A percentile compares a stretch with the other conserved stretches of the same genome.
phyloP scores from a whole-genome alignment of 2,113 vertebrate species.

The Albula glossodonta region DNA sequence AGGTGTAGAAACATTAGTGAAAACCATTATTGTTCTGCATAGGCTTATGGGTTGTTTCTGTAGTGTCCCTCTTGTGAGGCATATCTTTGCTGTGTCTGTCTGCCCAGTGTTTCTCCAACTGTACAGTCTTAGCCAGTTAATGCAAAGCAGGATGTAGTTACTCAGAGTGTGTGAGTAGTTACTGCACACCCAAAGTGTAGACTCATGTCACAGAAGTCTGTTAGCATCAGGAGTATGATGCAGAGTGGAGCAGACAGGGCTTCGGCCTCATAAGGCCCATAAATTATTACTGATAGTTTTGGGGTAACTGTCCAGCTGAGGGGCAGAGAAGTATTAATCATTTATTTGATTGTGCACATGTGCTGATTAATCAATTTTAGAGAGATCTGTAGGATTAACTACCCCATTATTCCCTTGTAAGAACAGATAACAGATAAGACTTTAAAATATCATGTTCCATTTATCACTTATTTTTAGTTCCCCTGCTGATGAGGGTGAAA shows the following conservation, averaged over 20 bases:
- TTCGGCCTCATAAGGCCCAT: slow-evolving; percentile 72
- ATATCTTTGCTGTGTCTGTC: too few relatives aligned
- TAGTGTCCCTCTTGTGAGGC: too few relatives aligned
- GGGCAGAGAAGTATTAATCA: slow-evolving; percentile 76
- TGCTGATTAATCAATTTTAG: slow-evolving; percentile 82
- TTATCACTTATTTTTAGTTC: slow-evolving; percentile 82
- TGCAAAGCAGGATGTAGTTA: neutral
- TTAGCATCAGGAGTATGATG: neutral
- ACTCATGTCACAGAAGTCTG: neutral
- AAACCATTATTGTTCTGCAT: too few relatives aligned
- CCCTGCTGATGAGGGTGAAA: slow-evolving; percentile 75
- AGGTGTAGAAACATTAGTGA: too few relatives aligned
- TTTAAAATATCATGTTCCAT: slow-evolving; percentile 83
- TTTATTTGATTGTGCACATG: slow-evolving; percentile 82
- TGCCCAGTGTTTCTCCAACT: neutral
- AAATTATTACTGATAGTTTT: slow-evolving; percentile 79
- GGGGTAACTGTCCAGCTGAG: slow-evolving; percentile 72
- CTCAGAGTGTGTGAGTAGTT: neutral
- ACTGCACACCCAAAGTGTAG: neutral
- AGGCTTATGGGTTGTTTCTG: too few relatives aligned
- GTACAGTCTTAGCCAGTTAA: neutral
- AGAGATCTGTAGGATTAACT: slow-evolving; percentile 79
- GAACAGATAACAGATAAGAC: slow-evolving; percentile 77
- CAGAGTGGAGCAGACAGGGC: slow-evolving; percentile 59
- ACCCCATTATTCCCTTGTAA: slow-evolving; percentile 77